These are phyloP conservation scores for Anomalospiza imberbis DNA, from an alignment of 2,797 vertebrate genomes.

Conservation along the genomic window DNA sequence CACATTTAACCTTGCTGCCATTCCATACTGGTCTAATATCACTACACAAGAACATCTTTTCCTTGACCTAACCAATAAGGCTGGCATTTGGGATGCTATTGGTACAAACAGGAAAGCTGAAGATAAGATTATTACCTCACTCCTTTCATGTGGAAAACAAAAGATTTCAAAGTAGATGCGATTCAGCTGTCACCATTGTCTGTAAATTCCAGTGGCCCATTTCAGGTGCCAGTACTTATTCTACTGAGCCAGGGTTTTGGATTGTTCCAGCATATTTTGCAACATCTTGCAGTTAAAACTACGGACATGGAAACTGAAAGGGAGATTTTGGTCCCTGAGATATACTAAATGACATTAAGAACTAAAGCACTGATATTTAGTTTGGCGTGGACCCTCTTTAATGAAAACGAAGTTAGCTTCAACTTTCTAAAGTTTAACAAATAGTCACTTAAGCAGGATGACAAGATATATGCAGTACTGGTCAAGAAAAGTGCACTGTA, in stretches of 20 bases:
- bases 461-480: background rate
- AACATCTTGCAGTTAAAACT: background rate
- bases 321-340: conserved; percentile 35
- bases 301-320: background rate
- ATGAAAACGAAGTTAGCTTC: background rate
- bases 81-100: background rate
- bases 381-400: conserved; percentile 7
- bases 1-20: background rate
- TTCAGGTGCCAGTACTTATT: background rate
- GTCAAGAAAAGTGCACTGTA: background rate
- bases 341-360: conserved; percentile 17
- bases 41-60: background rate
- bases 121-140: background rate
- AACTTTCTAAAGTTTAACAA: background rate
- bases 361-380: background rate
- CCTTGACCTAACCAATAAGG: background rate
- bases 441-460: background rate
- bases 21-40: background rate
- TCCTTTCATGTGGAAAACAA: background rate
- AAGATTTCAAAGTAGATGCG: background rate
- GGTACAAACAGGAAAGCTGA: background rate
- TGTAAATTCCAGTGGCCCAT: background rate
- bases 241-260: background rate
- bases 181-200: background rate
- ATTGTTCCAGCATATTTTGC: background rate